Conservation (phyloP, 2,113 vertebrate genomes). For the Stomatorhinus ivindoensis region DNA sequence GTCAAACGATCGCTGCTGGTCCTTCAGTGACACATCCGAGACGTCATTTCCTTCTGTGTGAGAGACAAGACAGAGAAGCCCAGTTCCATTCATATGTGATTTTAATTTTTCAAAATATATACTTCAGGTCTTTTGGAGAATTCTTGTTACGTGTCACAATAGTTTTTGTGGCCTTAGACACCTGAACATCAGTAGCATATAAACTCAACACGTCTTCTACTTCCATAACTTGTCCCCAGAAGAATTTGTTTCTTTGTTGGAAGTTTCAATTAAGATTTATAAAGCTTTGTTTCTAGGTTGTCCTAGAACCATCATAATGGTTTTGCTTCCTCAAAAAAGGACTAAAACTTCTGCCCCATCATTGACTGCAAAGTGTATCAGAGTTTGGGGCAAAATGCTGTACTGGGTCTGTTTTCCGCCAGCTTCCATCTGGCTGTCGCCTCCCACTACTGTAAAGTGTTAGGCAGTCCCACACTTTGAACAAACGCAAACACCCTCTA, state of each 20-base stretch:
- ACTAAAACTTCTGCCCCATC: background rate
- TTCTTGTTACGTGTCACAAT: background rate
- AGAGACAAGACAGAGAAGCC: conserved; percentile 22
- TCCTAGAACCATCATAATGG: background rate
- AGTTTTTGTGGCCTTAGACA: background rate
- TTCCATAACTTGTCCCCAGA: background rate
- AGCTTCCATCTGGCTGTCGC: background rate
- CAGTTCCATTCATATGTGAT: background rate
- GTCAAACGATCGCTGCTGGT: background rate
- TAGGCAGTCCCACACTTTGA: background rate
- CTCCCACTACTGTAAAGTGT: background rate
- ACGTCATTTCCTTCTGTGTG: conserved; percentile 92
- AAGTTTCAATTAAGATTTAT: background rate
- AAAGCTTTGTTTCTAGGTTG: background rate
- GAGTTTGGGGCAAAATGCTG: background rate
- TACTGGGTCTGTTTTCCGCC: background rate
- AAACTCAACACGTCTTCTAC: background rate
- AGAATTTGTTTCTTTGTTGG: background rate
- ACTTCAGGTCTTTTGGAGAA: background rate
- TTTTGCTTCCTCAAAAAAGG: background rate
- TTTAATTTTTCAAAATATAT: background rate
- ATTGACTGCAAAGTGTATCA: background rate
- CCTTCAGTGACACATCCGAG: conserved; percentile 85
- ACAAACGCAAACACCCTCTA: background rate
- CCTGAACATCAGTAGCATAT: background rate